Conservation (phyloP, 2,888 invertebrate genomes). For the Synanthedon andrenaeformis region DNA sequence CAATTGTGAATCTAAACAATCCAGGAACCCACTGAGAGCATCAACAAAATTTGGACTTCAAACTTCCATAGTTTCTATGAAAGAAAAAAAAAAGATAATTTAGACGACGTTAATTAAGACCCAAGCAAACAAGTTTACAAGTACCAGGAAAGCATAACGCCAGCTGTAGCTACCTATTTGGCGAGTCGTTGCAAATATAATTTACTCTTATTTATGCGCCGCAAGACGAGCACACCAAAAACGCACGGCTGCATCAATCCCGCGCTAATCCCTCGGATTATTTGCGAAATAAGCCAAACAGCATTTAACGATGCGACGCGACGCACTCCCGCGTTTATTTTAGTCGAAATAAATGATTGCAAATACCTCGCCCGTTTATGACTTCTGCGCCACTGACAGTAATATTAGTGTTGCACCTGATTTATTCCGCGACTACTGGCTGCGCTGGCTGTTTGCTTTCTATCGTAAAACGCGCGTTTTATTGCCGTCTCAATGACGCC, state of each 20-base stretch:
- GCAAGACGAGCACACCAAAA: constrained; percentile 37
- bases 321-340: constrained; percentile 31
- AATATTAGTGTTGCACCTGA: constrained; percentile 53
- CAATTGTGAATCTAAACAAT: too few species aligned
- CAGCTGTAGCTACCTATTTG: constrained; percentile 31
- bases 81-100: not conserved
- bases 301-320: constrained; percentile 40
- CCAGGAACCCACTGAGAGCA: too few species aligned
- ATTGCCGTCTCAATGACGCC: constrained; percentile 25
- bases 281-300: constrained; percentile 47
- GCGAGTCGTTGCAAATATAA: constrained; percentile 23
- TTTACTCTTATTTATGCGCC: constrained; percentile 37
- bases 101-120: constrained; percentile 27
- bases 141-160: constrained; percentile 33
- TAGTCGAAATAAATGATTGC: constrained; percentile 35
- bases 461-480: constrained; percentile 44
- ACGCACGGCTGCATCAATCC: constrained; percentile 45
- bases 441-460: constrained; percentile 15
- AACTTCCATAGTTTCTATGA: too few species aligned
- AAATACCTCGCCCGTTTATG: constrained; percentile 42
- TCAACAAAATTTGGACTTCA: not conserved
- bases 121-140: constrained; percentile 7
- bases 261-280: constrained; percentile 45
- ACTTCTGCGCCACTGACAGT: constrained; percentile 40
- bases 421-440: constrained; percentile 38